A percentile compares a stretch with the other conserved stretches of the same genome.
These are phyloP conservation scores for Laterallus jamaicensis DNA, from an alignment of 2,113 vertebrate genomes.

Conservation along the genomic window DNA sequence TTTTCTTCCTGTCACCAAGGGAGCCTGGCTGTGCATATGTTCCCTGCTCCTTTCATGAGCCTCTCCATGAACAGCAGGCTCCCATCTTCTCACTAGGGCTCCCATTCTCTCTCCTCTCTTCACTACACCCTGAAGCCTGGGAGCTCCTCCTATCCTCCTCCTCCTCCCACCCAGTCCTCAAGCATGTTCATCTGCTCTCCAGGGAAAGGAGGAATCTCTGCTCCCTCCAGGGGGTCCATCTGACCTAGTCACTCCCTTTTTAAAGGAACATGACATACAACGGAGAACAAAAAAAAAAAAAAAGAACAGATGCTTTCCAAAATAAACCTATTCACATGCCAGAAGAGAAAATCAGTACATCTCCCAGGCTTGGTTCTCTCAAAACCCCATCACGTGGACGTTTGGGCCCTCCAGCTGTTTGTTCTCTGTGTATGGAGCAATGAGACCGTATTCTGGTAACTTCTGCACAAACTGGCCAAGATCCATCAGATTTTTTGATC, in stretches of 20 bases:
- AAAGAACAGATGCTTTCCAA: slow-evolving; percentile 60
- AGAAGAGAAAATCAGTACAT: slow-evolving; percentile 56
- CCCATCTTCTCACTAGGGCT: slow-evolving; percentile 18
- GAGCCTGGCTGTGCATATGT: not conserved
- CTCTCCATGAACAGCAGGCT: slow-evolving; percentile 49
- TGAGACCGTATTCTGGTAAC: slow-evolving; percentile 11
- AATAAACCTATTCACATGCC: slow-evolving; percentile 59
- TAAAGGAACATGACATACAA: slow-evolving; percentile 42
- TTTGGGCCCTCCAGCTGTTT: slow-evolving; percentile 57
- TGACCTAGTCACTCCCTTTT: slow-evolving; percentile 61
- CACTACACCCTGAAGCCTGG: not conserved
- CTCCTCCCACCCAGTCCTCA: slow-evolving; percentile 40
- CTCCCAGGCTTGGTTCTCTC: slow-evolving; percentile 43
- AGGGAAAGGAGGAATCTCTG: slow-evolving; percentile 63
- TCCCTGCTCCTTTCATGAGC: not conserved
- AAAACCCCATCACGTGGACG: not conserved
- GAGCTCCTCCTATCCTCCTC: slow-evolving; percentile 9
- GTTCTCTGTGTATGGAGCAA: slow-evolving; percentile 30
- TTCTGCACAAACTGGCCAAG: slow-evolving; percentile 39
- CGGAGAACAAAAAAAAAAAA: slow-evolving; percentile 30
- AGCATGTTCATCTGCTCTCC: slow-evolving; percentile 65
- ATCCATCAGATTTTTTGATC: slow-evolving; percentile 24
- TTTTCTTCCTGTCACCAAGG: not conserved
- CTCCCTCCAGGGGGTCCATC: slow-evolving; percentile 56
- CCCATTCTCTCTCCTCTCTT: not conserved